Base-by-base conservation (phyloP, 2,797 vertebrate species). In the Cyprinella venusta region DNA sequence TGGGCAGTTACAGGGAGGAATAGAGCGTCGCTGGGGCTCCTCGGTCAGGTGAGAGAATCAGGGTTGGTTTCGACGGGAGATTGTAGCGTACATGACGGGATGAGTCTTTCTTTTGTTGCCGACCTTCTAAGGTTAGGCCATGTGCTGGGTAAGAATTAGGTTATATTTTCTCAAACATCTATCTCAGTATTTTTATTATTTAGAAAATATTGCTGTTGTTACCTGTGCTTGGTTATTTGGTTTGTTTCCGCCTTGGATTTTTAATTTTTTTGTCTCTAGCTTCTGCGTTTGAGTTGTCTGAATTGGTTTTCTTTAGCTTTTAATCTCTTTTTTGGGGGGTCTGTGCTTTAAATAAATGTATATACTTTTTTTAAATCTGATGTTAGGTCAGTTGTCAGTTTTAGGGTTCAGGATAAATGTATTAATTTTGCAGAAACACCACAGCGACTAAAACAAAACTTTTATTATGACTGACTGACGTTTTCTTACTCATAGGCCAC, bases 401-500 rank as follows among this genome's bases (percentile, higher is more conserved):
- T 16, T 36, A 30, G n/a, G 1, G 24, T 30, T 10, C 36, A 76
- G 8, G 36, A 2, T 12, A 69, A 70, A 45, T 45, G 6, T 40
- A 63, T 45, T 30, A 2, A 12, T 63, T 77, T 9, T 30, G 21
- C 8, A 48, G 15, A 64, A 79, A 54, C 26, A 18, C 40, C 15
- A 19, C 75, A 63, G 2, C 18, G 4, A 19, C 6, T 45, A 12
- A 77, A 59, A 38, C 8, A n/a, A 38, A 54, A 13, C 26, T 59
- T 24, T 36, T 50, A 36, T n/a, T 2, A 21, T 26, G 18, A 9
- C 64, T 65, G 67, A 71, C 68, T 54, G 16, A 78, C 24, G 9
- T 19, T 13, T 64, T 80, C 85, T 85, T 54, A 0, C 50, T 30
- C 26, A 9, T 26, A 99, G 98, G 98, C 98, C 92, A 98, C 98